Conservation (phyloP, 2,797 vertebrate species). For the Schizothorax lantsangensis region DNA sequence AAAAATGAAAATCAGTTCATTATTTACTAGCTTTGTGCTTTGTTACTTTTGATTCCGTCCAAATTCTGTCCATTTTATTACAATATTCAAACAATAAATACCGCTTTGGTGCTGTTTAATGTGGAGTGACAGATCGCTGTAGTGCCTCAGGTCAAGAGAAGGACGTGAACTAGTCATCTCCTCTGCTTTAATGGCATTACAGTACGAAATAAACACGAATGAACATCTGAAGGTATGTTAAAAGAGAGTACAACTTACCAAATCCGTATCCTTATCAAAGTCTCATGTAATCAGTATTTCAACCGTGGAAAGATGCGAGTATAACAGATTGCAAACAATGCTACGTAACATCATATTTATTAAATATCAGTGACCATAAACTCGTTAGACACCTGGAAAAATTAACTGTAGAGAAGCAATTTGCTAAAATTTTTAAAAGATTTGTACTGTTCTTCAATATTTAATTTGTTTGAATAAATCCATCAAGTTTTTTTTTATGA, state of each 20-base stretch:
- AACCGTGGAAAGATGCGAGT: too few relatives aligned
- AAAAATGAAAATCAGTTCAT: neutral
- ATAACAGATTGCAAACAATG: neutral
- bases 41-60: neutral
- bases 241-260: too few relatives aligned
- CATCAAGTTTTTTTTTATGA: too few relatives aligned
- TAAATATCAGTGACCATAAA: neutral
- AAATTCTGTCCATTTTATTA: neutral
- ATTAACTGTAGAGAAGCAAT: neutral
- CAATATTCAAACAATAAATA: neutral
- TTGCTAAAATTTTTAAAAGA: neutral
- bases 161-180: neutral
- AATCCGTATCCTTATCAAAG: too few relatives aligned
- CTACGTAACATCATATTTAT: neutral
- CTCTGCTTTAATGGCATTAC: neutral
- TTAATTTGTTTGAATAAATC: neutral
- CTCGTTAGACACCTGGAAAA: neutral
- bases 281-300: too few relatives aligned
- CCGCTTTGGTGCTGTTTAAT: neutral
- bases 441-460: neutral
- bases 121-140: neutral
- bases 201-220: too few relatives aligned
- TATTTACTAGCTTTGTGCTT: neutral
- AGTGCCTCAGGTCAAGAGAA: too few relatives aligned
- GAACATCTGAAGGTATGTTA: too few relatives aligned